Conservation (phyloP, 1,140 invertebrate species). For the Zeugodacus cucurbitae region DNA sequence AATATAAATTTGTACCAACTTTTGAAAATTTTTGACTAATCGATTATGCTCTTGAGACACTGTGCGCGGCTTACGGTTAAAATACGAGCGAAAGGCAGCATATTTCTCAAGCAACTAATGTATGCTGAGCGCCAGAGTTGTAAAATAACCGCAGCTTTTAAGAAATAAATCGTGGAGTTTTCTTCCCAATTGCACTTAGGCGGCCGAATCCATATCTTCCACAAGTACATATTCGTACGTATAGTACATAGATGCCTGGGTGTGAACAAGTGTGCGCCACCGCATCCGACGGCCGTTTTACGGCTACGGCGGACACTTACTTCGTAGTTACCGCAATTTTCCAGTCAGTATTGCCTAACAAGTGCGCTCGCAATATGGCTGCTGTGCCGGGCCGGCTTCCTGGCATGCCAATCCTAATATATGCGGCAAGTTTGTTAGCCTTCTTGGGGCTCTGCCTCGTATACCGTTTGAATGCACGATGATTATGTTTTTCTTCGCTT, state of each 20-base stretch:
- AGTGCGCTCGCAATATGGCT: background rate
- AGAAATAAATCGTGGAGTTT: slow-evolving; percentile 25
- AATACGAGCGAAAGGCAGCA: background rate
- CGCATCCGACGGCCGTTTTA: background rate
- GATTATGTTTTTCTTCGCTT: background rate
- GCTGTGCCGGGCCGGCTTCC: background rate
- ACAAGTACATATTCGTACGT: background rate
- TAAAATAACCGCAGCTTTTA: background rate
- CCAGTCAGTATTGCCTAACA: background rate
- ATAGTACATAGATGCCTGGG: background rate
- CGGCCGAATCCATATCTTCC: background rate
- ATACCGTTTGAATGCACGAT: background rate
- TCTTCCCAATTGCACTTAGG: slow-evolving; percentile 1
- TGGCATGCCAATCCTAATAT: slow-evolving; percentile 28
- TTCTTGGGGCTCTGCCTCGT: background rate
- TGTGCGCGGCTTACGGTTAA: background rate
- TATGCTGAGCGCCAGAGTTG: background rate
- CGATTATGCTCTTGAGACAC: background rate
- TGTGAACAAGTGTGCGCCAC: background rate
- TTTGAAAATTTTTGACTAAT: too few relatives aligned
- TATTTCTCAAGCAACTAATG: background rate
- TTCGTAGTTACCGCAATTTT: slow-evolving; percentile 8
- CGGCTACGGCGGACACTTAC: background rate
- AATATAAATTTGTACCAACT: too few relatives aligned
- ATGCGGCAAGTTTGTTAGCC: background rate